phyloP scores from a whole-genome alignment of 2,113 vertebrate species.

The Onychorhynchus coronatus region DNA sequence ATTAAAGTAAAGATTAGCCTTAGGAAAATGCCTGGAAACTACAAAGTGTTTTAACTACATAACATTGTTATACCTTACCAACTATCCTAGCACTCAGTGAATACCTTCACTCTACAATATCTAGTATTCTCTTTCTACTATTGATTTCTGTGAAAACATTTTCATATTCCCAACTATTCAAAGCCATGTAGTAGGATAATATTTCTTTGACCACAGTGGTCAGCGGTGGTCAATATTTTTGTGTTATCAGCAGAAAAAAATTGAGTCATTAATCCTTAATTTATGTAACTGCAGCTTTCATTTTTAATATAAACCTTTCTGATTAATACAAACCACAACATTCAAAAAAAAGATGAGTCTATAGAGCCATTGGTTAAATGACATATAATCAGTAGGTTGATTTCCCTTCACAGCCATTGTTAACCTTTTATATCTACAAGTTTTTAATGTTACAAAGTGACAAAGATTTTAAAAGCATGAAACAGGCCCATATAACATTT shows the following conservation, averaged over 20 bases:
- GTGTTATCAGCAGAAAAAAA: neutral
- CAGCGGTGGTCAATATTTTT: neutral
- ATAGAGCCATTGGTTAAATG: neutral
- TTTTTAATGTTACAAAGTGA: neutral
- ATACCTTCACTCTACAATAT: neutral
- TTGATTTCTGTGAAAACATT: neutral
- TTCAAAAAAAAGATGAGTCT: neutral
- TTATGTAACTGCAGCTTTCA: neutral
- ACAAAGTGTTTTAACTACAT: neutral
- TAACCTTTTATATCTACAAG: neutral
- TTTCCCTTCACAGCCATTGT: neutral
- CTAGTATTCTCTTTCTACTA: neutral
- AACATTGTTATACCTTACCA: neutral
- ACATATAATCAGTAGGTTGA: neutral
- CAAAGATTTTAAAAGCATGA: neutral
- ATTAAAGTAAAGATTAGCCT: neutral
- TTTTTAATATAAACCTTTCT: neutral
- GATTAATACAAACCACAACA: accelerated
- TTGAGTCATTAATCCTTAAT: neutral
- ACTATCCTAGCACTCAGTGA: neutral
- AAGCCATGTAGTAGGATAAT: neutral
- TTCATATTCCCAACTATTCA: neutral
- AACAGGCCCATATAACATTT: neutral
- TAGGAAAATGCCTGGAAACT: neutral
- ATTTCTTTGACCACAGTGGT: neutral